These are phyloP conservation scores for Herpetotheres cachinnans DNA, from an alignment of 2,113 vertebrate genomes.

Conservation along the genomic window DNA sequence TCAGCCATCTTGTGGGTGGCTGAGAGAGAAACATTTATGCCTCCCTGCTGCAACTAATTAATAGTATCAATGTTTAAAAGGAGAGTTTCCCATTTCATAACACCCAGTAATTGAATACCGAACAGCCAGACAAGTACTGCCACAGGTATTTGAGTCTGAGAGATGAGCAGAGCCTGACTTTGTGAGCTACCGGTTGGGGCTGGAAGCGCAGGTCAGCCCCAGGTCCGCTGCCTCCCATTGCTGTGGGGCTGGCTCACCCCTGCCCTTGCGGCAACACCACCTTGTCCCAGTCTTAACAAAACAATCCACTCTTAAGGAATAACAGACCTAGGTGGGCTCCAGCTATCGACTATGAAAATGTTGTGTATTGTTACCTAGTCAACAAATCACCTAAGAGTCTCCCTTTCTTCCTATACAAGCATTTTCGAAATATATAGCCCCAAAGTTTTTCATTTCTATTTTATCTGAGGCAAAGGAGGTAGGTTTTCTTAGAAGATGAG, in stretches of 20 bases:
- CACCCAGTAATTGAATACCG: background rate
- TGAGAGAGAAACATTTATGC: background rate
- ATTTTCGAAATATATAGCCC: accelerated
- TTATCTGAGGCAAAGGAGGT: background rate
- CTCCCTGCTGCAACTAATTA: background rate
- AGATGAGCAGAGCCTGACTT: background rate
- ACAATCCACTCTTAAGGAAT: background rate
- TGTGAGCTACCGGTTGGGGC: accelerated
- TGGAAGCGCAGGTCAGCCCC: background rate
- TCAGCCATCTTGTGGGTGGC: background rate
- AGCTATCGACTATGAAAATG: background rate
- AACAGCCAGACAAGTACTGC: background rate
- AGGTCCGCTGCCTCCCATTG: accelerated
- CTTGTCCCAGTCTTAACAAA: background rate
- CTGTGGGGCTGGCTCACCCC: too few relatives aligned
- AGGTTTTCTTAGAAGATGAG: background rate
- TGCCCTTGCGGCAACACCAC: background rate
- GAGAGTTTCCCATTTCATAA: background rate
- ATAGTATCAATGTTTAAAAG: background rate
- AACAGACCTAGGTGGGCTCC: accelerated
- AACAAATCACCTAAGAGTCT: background rate
- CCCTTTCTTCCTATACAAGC: background rate
- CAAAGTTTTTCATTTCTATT: background rate
- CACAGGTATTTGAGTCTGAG: background rate
- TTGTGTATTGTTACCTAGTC: background rate